Base-by-base conservation (phyloP, 1,140 invertebrate species). In the Drosophila funebris region DNA sequence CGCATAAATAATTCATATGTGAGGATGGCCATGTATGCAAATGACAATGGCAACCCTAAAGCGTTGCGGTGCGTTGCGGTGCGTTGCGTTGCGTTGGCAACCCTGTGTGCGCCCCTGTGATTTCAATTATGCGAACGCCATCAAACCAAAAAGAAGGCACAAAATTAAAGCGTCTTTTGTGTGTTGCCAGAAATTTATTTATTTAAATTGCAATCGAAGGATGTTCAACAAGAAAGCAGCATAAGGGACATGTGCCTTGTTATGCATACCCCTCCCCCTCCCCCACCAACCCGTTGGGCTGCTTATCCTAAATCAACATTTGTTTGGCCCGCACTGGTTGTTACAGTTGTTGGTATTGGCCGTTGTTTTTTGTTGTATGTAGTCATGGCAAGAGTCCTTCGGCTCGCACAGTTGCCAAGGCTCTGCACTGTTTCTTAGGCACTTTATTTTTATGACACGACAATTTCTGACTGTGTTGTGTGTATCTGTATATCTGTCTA, bases 381-480 rank as follows among this genome's bases (percentile, higher is more conserved):
- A 52, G 70, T 61, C 54, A 52, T 54, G 54, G 69, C 41, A 36
- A 14, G 46, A 18, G 46, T 67, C 61, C 53, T 58, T 44, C 60
- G 41, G 20, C 6, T 18, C 53, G 8, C 44, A 14, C 24, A 33
- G 22, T 14, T 50, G 37, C 52, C 64, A 70, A 62, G 41, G 52
- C 58, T 43, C 50, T 75, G 52, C 39, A 50, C 52, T 63, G 72
- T 63, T 70, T 70, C 61, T 73, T 82, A 44, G 67, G 78, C 78
- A 79, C 70, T 88, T 88, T 83, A 89, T 88, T 88, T 88, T 88
- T 88, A 88, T 88, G 84, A 79, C 76, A 89, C 83, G 75, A 88
- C 79, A 68, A 74, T 77, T 76, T 79, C 73, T 52, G 48, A 27
- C 50, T 73, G 50, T 53, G 58, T 41, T 62, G 37, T 37, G 37